A percentile compares a stretch with the other conserved stretches of the same genome.
These are phyloP conservation scores for Gymnocypris eckloni DNA, from an alignment of 2,797 vertebrate genomes.

Conservation along the genomic window DNA sequence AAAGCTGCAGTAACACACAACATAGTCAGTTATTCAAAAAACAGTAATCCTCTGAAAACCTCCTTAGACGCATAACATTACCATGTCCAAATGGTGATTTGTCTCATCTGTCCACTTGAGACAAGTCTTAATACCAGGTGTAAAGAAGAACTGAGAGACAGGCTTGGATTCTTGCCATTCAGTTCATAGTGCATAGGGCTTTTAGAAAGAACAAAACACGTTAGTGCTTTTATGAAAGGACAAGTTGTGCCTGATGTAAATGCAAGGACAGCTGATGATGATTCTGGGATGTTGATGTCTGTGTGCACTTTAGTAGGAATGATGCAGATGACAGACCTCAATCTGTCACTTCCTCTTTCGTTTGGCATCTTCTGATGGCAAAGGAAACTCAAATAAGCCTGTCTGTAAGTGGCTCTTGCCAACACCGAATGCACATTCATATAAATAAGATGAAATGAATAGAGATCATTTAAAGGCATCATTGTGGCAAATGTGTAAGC, in stretches of 20 bases:
- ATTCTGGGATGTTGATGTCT: not conserved
- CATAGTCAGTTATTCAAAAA: too few relatives aligned
- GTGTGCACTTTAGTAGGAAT: not conserved
- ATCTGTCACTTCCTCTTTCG: slow-evolving; percentile 10
- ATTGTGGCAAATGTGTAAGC: not conserved
- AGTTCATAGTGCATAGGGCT: not conserved
- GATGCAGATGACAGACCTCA: not conserved
- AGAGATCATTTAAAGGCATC: not conserved
- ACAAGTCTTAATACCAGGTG: not conserved
- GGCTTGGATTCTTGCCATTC: not conserved
- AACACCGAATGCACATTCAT: not conserved
- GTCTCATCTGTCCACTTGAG: not conserved
- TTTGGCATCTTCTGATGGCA: not conserved
- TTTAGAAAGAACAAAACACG: not conserved
- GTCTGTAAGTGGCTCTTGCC: not conserved
- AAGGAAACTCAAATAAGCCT: not conserved
- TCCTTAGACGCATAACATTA: too few relatives aligned
- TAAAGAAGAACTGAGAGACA: not conserved
- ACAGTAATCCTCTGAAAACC: too few relatives aligned
- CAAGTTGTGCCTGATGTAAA: not conserved
- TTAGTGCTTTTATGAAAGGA: not conserved
- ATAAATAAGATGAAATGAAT: not conserved
- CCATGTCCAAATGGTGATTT: too few relatives aligned
- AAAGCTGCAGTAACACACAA: too few relatives aligned
- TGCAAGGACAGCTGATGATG: not conserved